Evolutionary conservation across 1,140 invertebrate genomes (phyloP), one percentile per base, ranked within the genome.

Genomic region (Sminthurides bifidus): DNA sequence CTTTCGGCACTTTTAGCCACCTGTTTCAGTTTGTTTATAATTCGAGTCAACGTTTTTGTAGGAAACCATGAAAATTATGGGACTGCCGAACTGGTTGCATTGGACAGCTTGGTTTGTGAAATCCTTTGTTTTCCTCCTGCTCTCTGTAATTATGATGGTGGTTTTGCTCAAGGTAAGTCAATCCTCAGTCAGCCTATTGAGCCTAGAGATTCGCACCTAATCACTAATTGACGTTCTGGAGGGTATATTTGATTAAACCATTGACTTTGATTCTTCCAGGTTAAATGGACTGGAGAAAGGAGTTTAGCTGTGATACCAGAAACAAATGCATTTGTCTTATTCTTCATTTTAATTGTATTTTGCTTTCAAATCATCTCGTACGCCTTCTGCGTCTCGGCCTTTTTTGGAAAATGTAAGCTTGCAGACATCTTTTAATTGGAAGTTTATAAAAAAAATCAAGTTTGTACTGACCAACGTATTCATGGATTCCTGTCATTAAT

Each of bases 11-110:
- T n/a, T n/a, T n/a, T n/a, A n/a, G n/a, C n/a, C n/a, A n/a, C n/a
- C n/a, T n/a, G n/a, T n/a, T n/a, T n/a, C n/a, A n/a, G n/a, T n/a
- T n/a, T n/a, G n/a, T n/a, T 49, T 6, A 21, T 49, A 29, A n/a
- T n/a, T n/a, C n/a, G n/a, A n/a, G n/a, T n/a, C n/a, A n/a, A n/a
- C n/a, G 30, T 14, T 48, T 45, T 27, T 30, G 27, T 65, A 85
- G 82, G 85, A 88, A 75, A 82, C 83, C 0, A 88, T 89, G 85
- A 87, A 85, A 68, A 84, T 88, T 67, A 90, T 90, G 86, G 87
- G 87, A 2, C 69, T 91, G 12, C 76, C 78, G 26, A 83, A 80
- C 59, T 88, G 83, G 82, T 65, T 90, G 29, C 85, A 90, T 66
- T 90, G 87, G 85, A 69, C 77, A 2, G 84, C 85, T 2, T 89